Base-by-base conservation (phyloP, 1,140 invertebrate genomes). In the Pogonognathellus flavescens region DNA sequence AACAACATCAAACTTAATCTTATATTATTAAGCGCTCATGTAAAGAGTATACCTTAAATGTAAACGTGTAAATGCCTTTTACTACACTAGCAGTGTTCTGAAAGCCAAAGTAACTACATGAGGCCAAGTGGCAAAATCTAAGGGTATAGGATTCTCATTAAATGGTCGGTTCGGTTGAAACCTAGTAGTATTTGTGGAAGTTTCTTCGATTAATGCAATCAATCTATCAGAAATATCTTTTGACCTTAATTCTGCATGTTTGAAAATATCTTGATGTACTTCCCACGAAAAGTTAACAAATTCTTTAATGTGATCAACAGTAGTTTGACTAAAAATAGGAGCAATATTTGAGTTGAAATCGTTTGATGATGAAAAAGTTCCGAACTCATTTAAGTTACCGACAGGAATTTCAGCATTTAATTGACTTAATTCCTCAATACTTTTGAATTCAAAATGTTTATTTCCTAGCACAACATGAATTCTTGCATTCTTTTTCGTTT, bases 401-500 rank as follows among this genome's bases (percentile, higher is more conserved):
- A 50, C 13, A 8, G 31, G n/a, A 76, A 18, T 76, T 7, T 50
- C 16, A 16, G 49, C 70, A 76, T 50, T n/a, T 31, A 76, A 50
- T 76, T 76, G 16, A 50, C 49, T 49, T 11, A 76, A 20, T 0
- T 76, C 9, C 16, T 76, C 49, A 76, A 76, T 50, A 18, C 18
- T 49, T 50, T n/a, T 76, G 6, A 16, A 76, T n/a, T 25, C 9
- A 16, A 76, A 76, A 76, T 76, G 70, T 76, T 49, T 76, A 16
- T 76, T 25, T 10, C 70, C 70, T 10, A 76, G 18, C 16, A 76
- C 70, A 8, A 76, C 41, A n/a, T 76, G 70, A n/a, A 76, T 76
- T 76, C 31, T 76, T 11, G 41, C 14, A 18, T 76, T 76, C n/a
- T 18, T 76, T 16, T 76, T 5, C 0, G n/a, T 8, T n/a, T 8